phyloP scores from a whole-genome alignment of 2,888 invertebrate species.

The Sericinus montela region DNA sequence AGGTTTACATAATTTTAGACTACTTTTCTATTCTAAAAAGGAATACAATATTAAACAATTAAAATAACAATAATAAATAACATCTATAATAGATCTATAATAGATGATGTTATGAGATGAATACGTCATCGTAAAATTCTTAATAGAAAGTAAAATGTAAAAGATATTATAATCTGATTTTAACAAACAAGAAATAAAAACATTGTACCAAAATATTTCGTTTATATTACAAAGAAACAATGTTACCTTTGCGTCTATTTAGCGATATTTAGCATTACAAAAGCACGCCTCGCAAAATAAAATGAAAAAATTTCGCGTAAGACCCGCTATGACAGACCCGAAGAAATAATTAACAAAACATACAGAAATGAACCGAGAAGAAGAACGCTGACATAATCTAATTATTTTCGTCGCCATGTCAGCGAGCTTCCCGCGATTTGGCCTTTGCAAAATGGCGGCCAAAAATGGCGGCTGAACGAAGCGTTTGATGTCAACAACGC shows the following conservation, averaged over 20 bases:
- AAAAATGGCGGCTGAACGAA: constrained; percentile 27
- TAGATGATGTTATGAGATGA: no score
- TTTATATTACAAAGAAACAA: constrained; percentile 42
- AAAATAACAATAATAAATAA: no score
- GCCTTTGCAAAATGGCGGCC: constrained; percentile 46
- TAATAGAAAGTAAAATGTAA: constrained; percentile 19
- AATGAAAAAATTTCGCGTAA: constrained; percentile 24
- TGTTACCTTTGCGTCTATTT: constrained; percentile 37
- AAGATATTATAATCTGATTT: constrained; percentile 24
- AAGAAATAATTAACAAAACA: constrained; percentile 74
- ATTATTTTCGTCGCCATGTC: constrained; percentile 74
- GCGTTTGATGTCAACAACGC: constrained; percentile 51
- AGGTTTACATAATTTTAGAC: no score
- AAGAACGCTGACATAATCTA: constrained; percentile 63
- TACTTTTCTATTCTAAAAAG: no score
- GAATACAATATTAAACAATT: no score
- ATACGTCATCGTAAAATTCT: background rate
- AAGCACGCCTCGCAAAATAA: constrained; percentile 31
- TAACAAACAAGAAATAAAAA: constrained; percentile 18
- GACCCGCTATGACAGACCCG: constrained; percentile 40
- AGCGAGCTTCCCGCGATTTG: constrained; percentile 67
- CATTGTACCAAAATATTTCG: constrained; percentile 26
- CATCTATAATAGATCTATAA: no score
- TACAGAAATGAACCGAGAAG: constrained; percentile 69
- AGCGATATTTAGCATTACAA: constrained; percentile 41